These are phyloP conservation scores for Gallinago jamesoni DNA, from an alignment of 2,113 vertebrate species.

Conservation along the genomic window DNA sequence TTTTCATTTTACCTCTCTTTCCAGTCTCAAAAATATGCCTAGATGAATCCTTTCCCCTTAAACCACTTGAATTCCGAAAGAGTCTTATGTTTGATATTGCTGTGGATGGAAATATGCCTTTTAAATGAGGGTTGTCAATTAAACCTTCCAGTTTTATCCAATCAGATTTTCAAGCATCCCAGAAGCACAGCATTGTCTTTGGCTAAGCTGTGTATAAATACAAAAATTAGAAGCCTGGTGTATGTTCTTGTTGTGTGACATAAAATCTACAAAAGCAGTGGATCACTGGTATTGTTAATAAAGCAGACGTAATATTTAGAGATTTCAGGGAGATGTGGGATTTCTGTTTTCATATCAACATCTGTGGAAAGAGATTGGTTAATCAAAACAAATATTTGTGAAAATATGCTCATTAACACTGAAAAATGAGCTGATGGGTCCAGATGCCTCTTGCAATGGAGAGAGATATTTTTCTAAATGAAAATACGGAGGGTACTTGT, in stretches of 20 bases:
- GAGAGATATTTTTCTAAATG: neutral
- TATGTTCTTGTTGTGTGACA: neutral
- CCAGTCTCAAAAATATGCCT: fast-evolving
- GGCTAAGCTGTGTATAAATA: neutral
- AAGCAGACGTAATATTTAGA: neutral
- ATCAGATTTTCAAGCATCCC: neutral
- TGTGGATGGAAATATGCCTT: neutral
- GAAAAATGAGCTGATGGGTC: neutral
- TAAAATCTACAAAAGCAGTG: neutral
- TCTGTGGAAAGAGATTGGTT: neutral
- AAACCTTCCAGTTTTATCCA: neutral
- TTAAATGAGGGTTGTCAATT: too few species aligned
- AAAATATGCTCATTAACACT: neutral
- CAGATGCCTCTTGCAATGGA: neutral
- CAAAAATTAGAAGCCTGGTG: fast-evolving
- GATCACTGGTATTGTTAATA: neutral
- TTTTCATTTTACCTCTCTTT: neutral
- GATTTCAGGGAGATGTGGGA: neutral
- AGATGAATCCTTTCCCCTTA: neutral
- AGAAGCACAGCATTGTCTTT: neutral
- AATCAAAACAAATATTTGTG: neutral
- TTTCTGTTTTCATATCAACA: neutral
- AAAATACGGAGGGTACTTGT: neutral
- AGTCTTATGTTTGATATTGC: neutral
- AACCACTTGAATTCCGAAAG: fast-evolving